phyloP scores from a whole-genome alignment of 2,113 vertebrate species.

The Otus sunia region DNA sequence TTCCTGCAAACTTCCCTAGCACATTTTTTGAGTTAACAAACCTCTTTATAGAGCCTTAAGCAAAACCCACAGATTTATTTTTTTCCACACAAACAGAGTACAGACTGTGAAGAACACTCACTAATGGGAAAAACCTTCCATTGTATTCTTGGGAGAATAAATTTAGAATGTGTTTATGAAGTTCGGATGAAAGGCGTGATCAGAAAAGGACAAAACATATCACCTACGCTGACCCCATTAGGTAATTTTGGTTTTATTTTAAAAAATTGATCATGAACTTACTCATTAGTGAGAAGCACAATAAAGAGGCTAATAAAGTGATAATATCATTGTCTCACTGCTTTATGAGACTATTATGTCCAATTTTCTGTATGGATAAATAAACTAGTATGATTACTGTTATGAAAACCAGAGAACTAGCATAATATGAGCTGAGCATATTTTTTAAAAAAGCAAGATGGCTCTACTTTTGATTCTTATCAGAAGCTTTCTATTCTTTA shows the following conservation, averaged over 20 bases:
- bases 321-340: constrained; percentile 39
- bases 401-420: constrained; percentile 11
- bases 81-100: background rate
- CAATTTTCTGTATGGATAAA: constrained; percentile 47
- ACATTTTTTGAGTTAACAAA: background rate
- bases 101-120: background rate
- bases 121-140: background rate
- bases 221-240: background rate
- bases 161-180: background rate
- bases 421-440: background rate
- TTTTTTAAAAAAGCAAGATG: background rate
- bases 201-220: background rate
- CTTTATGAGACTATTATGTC: constrained; percentile 34
- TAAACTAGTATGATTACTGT: constrained; percentile 36
- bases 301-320: constrained; percentile 39
- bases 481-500: background rate
- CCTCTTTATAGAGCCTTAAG: background rate
- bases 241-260: constrained; percentile 15
- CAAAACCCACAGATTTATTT: background rate
- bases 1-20: background rate
- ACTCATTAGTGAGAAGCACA: background rate
- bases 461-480: background rate
- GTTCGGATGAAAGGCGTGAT: background rate
- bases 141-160: background rate
- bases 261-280: background rate